Percentiles rank a stretch among this genome's conserved stretches.
phyloP scores from a whole-genome alignment of 2,888 invertebrate genomes.

The Phasia obesa region DNA sequence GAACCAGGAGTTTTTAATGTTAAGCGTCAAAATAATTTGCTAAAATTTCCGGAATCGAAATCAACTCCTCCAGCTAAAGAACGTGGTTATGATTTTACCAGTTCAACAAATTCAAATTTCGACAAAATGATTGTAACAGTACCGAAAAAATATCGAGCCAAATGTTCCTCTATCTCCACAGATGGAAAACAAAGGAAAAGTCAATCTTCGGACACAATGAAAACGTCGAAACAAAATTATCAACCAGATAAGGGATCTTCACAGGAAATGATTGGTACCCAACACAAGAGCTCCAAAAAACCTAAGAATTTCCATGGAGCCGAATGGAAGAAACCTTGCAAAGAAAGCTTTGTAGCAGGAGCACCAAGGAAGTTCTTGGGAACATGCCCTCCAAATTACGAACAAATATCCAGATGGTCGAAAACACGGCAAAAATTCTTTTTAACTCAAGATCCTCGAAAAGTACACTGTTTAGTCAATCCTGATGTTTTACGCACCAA shows the following conservation, averaged over 20 bases:
- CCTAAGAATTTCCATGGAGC: slow-evolving; percentile 71
- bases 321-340: slow-evolving; percentile 76
- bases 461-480: slow-evolving; percentile 78
- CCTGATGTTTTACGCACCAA: slow-evolving; percentile 76
- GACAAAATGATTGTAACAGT: slow-evolving; percentile 73
- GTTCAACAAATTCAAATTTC: slow-evolving; percentile 75
- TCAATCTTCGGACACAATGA: slow-evolving; percentile 18
- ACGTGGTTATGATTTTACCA: slow-evolving; percentile 73
- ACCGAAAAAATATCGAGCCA: slow-evolving; percentile 70
- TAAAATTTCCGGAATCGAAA: slow-evolving; percentile 21
- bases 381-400: slow-evolving; percentile 75
- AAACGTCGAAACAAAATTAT: slow-evolving; percentile 3
- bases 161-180: slow-evolving; percentile 63
- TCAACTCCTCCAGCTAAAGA: slow-evolving; percentile 59
- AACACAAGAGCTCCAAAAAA: slow-evolving; percentile 73
- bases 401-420: slow-evolving; percentile 74
- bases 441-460: slow-evolving; percentile 80
- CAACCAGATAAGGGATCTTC: slow-evolving; percentile 68
- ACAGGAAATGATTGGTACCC: slow-evolving; percentile 73
- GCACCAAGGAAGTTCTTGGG: slow-evolving; percentile 76
- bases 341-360: slow-evolving; percentile 76
- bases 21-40: slow-evolving; percentile 17
- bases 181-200: background rate
- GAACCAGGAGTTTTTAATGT: slow-evolving; percentile 34
- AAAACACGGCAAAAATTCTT: slow-evolving; percentile 76